Percentiles rank a stretch among this genome's conserved stretches.
Evolutionary conservation across 2,888 invertebrate species (phyloP).

Genomic region (Ormyrus thymus): DNA sequence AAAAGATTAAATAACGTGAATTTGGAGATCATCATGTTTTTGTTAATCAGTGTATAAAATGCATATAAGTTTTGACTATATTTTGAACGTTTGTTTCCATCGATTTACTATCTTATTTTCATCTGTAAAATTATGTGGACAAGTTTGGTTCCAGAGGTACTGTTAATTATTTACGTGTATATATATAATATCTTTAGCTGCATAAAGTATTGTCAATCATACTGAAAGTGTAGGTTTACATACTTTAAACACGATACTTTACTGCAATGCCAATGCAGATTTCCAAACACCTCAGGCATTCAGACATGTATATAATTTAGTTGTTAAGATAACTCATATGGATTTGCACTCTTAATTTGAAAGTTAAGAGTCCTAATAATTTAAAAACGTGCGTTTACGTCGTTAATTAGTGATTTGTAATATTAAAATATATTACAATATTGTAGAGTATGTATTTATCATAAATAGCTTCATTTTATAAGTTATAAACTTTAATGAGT

Average conservation of each 20-base stretch:
- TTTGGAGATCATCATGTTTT: slow-evolving; percentile 11
- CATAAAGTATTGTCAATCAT: slow-evolving; percentile 54
- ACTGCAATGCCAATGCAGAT: slow-evolving; percentile 41
- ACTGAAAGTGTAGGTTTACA: slow-evolving; percentile 53
- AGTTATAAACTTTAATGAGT: slow-evolving; percentile 14
- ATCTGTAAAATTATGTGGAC: slow-evolving; percentile 39
- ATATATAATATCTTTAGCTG: slow-evolving; percentile 53
- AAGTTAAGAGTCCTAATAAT: slow-evolving; percentile 38
- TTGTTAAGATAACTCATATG: slow-evolving; percentile 52
- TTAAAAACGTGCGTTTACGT: slow-evolving; percentile 21
- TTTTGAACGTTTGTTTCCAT: slow-evolving; percentile 30
- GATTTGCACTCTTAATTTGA: slow-evolving; percentile 37
- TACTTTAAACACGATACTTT: slow-evolving; percentile 51
- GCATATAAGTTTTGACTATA: slow-evolving; percentile 41
- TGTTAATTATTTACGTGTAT: slow-evolving; percentile 55
- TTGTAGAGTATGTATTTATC: slow-evolving; percentile 37
- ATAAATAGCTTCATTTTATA: slow-evolving; percentile 27
- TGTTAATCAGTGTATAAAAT: slow-evolving; percentile 45
- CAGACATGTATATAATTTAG: slow-evolving; percentile 59
- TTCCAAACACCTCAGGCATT: slow-evolving; percentile 41
- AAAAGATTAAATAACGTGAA: slow-evolving; percentile 36
- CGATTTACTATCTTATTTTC: slow-evolving; percentile 36
- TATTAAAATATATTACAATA: slow-evolving; percentile 30
- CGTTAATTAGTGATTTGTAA: slow-evolving; percentile 34
- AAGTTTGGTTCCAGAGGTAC: slow-evolving; percentile 53